phyloP scores from a whole-genome alignment of 2,113 vertebrate genomes.

The Genyomyrus donnyi region DNA sequence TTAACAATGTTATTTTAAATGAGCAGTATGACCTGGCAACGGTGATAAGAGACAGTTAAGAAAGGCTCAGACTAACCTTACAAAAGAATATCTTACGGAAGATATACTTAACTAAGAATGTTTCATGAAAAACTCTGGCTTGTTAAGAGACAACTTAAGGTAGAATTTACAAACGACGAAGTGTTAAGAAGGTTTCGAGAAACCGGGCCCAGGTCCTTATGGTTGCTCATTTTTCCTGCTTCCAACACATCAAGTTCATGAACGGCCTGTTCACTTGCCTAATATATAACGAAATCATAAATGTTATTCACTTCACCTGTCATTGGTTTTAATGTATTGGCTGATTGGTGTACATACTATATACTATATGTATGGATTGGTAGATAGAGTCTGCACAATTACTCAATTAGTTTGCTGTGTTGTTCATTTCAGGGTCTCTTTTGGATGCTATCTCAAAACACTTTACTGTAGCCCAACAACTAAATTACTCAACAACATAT shows the following conservation, averaged over 20 bases:
- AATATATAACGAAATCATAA: background rate
- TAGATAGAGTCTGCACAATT: background rate
- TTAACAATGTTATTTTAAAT: too few relatives aligned
- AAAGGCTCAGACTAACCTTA: too few relatives aligned
- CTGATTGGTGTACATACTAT: background rate
- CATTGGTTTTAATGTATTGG: background rate
- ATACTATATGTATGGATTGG: background rate
- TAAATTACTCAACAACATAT: background rate
- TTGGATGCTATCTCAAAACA: background rate
- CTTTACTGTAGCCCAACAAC: background rate
- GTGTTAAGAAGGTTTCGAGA: too few relatives aligned
- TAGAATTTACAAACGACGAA: too few relatives aligned
- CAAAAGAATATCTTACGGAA: too few relatives aligned
- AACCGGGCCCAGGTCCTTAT: background rate
- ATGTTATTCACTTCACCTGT: background rate
- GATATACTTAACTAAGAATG: too few relatives aligned
- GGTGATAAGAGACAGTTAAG: too few relatives aligned
- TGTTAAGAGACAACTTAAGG: too few relatives aligned
- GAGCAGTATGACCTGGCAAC: too few relatives aligned
- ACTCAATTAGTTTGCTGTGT: background rate
- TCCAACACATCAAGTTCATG: background rate
- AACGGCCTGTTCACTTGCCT: background rate
- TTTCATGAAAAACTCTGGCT: too few relatives aligned
- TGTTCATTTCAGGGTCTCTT: background rate
- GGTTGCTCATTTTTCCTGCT: background rate